Evolutionary conservation across 2,113 vertebrate genomes (phyloP).

Genomic region (Vombatus ursinus): DNA sequence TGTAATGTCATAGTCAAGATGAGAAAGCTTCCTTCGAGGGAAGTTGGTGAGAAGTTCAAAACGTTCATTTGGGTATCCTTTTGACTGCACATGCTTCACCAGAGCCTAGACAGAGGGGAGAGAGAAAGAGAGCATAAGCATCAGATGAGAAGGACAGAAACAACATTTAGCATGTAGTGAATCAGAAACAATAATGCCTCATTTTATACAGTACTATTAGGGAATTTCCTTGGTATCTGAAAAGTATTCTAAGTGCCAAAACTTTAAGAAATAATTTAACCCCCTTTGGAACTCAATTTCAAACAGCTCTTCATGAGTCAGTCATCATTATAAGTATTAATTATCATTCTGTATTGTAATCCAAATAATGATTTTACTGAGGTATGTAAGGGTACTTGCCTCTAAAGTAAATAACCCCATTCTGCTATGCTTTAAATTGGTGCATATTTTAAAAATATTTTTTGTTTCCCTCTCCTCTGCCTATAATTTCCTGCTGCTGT

Average conservation of each 20-base stretch:
- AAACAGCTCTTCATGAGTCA: background rate
- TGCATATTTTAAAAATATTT: background rate
- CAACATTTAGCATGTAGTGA: background rate
- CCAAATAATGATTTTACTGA: background rate
- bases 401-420: background rate
- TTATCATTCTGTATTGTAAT: background rate
- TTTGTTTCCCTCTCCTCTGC: background rate
- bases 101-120: conserved; percentile 86
- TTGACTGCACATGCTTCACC: conserved; percentile 96
- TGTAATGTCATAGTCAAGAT: conserved; percentile 99
- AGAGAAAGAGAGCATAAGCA: conserved; percentile 4
- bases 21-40: conserved; percentile 96
- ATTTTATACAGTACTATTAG: background rate
- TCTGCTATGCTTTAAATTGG: background rate
- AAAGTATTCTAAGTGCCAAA: background rate
- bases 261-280: background rate
- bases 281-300: background rate
- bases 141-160: background rate
- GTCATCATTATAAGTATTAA: background rate
- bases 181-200: background rate
- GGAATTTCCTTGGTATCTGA: background rate
- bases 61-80: conserved; percentile 98
- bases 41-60: conserved; percentile 99
- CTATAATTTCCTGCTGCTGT: background rate
- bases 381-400: background rate